Percentiles rank a stretch among this genome's conserved stretches.
phyloP scores from a whole-genome alignment of 2,797 vertebrate genomes.

The Nyctibius grandis region DNA sequence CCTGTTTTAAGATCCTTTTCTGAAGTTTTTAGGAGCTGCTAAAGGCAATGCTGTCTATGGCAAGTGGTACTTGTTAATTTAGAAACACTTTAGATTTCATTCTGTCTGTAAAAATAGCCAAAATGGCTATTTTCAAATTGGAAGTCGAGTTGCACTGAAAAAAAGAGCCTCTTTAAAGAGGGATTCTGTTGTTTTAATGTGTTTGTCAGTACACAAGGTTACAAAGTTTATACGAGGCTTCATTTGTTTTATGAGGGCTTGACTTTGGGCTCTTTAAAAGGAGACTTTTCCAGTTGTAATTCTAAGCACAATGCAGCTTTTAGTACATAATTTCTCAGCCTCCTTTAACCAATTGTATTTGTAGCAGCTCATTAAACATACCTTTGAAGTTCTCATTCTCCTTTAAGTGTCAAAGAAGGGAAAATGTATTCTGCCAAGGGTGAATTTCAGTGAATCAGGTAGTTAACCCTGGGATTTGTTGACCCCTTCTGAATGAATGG shows the following conservation, averaged over 20 bases:
- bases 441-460: constrained; percentile 58
- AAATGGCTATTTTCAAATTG: constrained; percentile 58
- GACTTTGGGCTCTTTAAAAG: constrained; percentile 37
- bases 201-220: constrained; percentile 38
- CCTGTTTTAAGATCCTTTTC: constrained; percentile 86
- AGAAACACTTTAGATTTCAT: constrained; percentile 69
- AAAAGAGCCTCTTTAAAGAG: constrained; percentile 8
- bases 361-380: constrained; percentile 57
- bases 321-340: constrained; percentile 48
- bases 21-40: constrained; percentile 89
- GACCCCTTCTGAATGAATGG: not conserved
- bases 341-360: constrained; percentile 51
- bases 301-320: constrained; percentile 48
- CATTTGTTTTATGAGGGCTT: constrained; percentile 60
- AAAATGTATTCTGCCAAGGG: constrained; percentile 57
- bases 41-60: constrained; percentile 82
- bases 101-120: constrained; percentile 63
- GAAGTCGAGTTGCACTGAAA: not conserved
- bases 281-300: constrained; percentile 49
- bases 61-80: constrained; percentile 76
- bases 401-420: constrained; percentile 30
- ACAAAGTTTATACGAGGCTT: constrained; percentile 52
- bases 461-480: constrained; percentile 16
- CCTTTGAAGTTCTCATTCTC: constrained; percentile 50
- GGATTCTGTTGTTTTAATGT: not conserved